Percentiles rank a stretch among this genome's conserved stretches.
phyloP scores from a whole-genome alignment of 2,888 invertebrate species.

The Ischnura elegans region DNA sequence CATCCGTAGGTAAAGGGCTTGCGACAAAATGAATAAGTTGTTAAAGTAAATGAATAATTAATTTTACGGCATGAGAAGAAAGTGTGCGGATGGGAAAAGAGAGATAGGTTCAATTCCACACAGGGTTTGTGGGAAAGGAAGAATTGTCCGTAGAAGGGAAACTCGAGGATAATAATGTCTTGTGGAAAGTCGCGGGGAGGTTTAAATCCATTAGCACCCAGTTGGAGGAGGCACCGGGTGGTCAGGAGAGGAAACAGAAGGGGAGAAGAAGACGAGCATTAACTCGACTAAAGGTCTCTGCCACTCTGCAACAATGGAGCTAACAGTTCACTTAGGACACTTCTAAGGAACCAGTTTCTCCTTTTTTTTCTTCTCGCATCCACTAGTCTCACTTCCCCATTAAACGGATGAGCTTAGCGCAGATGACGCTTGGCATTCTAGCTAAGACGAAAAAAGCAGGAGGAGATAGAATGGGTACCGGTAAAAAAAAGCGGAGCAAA shows the following conservation, averaged over 20 bases:
- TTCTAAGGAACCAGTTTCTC: background rate
- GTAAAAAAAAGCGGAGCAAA: background rate
- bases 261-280: background rate
- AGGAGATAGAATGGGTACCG: background rate
- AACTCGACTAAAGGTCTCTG: background rate
- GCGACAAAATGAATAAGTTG: background rate
- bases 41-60: background rate
- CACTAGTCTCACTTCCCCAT: background rate
- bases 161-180: background rate
- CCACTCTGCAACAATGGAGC: background rate
- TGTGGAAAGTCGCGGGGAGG: background rate
- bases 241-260: background rate
- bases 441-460: background rate
- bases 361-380: background rate
- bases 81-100: conserved; percentile 13
- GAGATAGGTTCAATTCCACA: background rate
- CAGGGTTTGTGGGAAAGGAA: background rate
- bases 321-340: background rate
- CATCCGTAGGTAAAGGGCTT: background rate
- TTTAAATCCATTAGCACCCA: conserved; percentile 31
- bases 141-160: background rate
- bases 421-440: background rate
- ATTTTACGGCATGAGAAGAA: conserved; percentile 16
- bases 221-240: background rate
- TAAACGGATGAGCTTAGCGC: background rate